These are phyloP conservation scores for Peromyscus californicus DNA, from an alignment of 2,113 vertebrate genomes.

Conservation along the genomic window DNA sequence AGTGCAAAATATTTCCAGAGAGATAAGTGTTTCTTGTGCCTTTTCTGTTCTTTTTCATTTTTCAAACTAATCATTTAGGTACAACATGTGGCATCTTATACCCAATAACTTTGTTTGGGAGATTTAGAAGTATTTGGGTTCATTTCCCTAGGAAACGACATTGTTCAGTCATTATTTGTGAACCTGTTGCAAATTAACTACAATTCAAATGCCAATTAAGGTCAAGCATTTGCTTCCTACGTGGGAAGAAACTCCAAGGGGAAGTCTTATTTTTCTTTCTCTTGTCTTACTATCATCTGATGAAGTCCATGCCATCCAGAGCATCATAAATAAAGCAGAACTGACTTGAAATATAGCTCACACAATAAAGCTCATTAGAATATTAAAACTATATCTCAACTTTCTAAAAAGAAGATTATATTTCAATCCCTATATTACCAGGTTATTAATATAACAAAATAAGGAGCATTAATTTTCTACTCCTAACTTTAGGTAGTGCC, in stretches of 20 bases:
- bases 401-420: background rate
- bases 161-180: background rate
- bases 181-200: background rate
- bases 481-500: background rate
- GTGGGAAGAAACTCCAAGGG: background rate
- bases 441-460: background rate
- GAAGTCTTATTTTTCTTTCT: conserved; percentile 27
- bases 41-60: background rate
- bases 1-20: background rate
- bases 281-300: background rate
- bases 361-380: background rate
- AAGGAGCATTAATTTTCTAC: background rate
- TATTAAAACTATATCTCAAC: background rate
- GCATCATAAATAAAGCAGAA: conserved; percentile 16
- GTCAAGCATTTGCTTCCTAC: background rate
- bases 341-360: background rate
- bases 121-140: background rate
- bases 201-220: background rate
- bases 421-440: background rate
- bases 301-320: background rate
- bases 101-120: background rate
- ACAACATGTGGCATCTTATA: background rate
- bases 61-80: background rate
- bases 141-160: background rate
- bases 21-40: background rate